Percentiles rank a stretch among this genome's conserved stretches.
Evolutionary conservation across 1,140 invertebrate species (phyloP).

Genomic region (Harpegnathos saltator): DNA sequence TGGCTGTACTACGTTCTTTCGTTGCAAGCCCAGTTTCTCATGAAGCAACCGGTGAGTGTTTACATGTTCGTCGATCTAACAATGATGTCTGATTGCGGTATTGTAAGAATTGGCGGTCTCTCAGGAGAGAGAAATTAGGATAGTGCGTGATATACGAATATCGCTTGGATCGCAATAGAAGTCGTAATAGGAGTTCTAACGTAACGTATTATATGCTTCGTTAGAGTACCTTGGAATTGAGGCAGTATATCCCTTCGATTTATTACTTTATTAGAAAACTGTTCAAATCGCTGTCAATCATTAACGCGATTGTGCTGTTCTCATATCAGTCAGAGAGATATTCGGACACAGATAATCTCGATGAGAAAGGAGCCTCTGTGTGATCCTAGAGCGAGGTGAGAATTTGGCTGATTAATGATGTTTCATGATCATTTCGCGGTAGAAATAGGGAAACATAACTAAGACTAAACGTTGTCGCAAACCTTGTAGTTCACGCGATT

Average conservation of each 20-base stretch:
- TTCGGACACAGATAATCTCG: neutral
- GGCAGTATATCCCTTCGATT: neutral
- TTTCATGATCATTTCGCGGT: neutral
- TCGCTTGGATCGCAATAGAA: neutral
- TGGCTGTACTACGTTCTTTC: constrained; percentile 91
- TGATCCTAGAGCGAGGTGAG: neutral
- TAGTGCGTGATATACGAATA: constrained; percentile 7
- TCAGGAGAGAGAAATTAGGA: neutral
- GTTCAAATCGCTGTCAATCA: constrained; percentile 19
- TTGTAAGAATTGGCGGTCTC: neutral
- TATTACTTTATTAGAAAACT: constrained; percentile 15
- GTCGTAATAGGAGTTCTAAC: neutral
- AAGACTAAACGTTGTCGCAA: neutral
- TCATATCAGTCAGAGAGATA: neutral
- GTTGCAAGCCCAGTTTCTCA: constrained; percentile 89
- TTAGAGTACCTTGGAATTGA: constrained; percentile 6
- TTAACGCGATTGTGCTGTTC: neutral
- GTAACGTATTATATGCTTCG: neutral
- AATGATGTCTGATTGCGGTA: neutral
- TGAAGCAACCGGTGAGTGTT: constrained; percentile 90
- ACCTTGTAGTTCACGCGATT: neutral
- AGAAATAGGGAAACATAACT: constrained; percentile 1
- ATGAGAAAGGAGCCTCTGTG: neutral
- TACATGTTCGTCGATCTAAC: neutral
- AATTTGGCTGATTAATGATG: constrained; percentile 25